These are phyloP conservation scores for Holacanthus passer DNA, from an alignment of 2,113 vertebrate species.

Conservation along the genomic window DNA sequence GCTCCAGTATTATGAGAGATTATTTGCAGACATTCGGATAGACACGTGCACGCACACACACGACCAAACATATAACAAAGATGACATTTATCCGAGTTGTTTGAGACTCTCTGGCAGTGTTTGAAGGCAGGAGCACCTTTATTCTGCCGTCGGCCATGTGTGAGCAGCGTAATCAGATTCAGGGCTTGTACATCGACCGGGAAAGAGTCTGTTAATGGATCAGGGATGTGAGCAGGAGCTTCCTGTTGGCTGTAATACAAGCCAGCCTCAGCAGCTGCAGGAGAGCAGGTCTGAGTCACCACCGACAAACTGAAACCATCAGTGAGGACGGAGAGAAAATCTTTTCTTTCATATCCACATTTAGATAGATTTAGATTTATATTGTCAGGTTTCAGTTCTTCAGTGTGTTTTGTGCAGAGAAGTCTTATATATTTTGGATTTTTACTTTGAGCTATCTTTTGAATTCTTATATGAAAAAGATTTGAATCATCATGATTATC, in stretches of 20 bases:
- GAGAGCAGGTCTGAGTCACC: conserved; percentile 7
- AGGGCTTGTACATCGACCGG: conserved; percentile 20
- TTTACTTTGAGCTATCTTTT: background rate
- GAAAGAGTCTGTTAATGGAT: conserved; percentile 45
- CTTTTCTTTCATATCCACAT: background rate
- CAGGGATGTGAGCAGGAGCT: conserved; percentile 26
- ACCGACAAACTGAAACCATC: background rate
- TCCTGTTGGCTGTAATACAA: conserved; percentile 47
- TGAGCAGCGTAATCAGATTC: conserved; percentile 35
- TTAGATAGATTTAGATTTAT: background rate
- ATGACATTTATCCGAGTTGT: too few species aligned
- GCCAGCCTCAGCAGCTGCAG: background rate
- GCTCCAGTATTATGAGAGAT: too few species aligned
- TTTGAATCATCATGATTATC: background rate
- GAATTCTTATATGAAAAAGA: background rate
- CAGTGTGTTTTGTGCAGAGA: background rate
- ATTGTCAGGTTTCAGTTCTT: background rate
- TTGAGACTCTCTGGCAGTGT: background rate
- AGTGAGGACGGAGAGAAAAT: background rate
- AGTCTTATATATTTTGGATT: background rate
- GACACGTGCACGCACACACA: too few species aligned
- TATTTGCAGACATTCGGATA: too few species aligned
- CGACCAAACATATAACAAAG: too few species aligned
- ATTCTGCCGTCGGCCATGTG: conserved; percentile 4
- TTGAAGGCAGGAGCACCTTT: background rate